Conservation (phyloP, 2,113 vertebrate species). For the Sinocyclocheilus maitianheensis region DNA sequence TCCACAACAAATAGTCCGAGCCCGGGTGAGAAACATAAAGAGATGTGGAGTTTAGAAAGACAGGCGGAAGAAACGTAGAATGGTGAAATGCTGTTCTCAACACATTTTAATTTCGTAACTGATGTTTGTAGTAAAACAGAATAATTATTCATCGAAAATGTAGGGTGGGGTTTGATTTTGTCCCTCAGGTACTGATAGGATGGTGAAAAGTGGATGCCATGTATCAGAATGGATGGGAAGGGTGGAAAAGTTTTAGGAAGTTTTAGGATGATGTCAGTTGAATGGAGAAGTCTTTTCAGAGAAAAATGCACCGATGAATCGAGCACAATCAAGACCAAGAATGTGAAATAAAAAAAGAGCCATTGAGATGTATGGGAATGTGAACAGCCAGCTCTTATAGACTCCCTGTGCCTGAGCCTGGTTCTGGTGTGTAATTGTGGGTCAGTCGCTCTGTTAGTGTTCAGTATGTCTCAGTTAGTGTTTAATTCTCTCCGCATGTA, state of each 20-base stretch:
- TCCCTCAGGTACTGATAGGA: background rate
- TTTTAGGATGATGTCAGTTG: background rate
- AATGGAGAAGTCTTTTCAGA: background rate
- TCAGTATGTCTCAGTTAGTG: background rate
- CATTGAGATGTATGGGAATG: background rate
- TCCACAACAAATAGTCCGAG: constrained; percentile 81
- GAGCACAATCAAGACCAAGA: background rate
- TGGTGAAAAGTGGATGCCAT: background rate
- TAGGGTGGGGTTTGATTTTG: background rate
- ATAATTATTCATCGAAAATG: background rate
- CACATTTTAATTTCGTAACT: background rate
- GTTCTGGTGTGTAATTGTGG: background rate
- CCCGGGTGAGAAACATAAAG: constrained; percentile 81
- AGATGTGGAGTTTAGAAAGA: background rate
- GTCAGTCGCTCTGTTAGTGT: background rate
- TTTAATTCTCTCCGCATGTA: constrained; percentile 6
- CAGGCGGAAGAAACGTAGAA: background rate
- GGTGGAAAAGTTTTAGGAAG: background rate
- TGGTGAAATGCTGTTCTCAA: background rate
- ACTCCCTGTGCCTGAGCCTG: background rate
- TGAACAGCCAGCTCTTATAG: background rate
- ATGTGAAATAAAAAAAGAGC: background rate
- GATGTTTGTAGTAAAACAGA: background rate
- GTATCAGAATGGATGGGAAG: background rate
- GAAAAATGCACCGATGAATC: background rate